phyloP scores from a whole-genome alignment of 2,888 invertebrate species.

The Xanthia togata region DNA sequence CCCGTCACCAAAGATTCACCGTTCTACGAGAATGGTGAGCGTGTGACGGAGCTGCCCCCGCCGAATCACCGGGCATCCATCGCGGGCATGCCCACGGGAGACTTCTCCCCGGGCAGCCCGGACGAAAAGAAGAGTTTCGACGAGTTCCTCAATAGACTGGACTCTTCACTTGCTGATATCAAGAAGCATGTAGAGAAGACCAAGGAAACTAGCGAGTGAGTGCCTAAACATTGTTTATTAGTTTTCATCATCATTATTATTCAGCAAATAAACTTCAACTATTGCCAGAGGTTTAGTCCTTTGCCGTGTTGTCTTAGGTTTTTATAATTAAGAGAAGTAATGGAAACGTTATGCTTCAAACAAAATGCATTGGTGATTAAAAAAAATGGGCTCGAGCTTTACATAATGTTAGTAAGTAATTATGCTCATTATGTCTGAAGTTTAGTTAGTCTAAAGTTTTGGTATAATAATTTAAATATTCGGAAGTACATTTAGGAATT shows the following conservation, averaged over 20 bases:
- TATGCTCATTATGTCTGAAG: neutral
- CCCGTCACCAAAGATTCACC: constrained; percentile 93
- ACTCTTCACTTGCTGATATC: constrained; percentile 95
- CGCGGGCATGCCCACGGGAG: constrained; percentile 87
- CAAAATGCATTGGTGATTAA: neutral
- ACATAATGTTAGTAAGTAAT: neutral
- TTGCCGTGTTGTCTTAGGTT: neutral
- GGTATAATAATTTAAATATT: neutral
- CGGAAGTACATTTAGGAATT: neutral
- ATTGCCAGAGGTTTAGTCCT: neutral
- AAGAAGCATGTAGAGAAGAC: constrained; percentile 95
- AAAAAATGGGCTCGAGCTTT: neutral
- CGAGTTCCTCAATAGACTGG: constrained; percentile 95
- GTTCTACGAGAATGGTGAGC: constrained; percentile 90
- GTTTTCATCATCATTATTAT: neutral
- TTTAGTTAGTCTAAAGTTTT: neutral
- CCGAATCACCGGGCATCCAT: constrained; percentile 91
- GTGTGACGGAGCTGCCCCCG: constrained; percentile 84
- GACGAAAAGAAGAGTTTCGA: constrained; percentile 94
- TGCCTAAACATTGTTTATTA: constrained; percentile 71
- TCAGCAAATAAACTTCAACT: neutral
- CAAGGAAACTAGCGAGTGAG: constrained; percentile 95
- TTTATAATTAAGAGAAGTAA: neutral
- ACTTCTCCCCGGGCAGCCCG: constrained; percentile 91
- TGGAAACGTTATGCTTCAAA: neutral